Percentiles rank a stretch among this genome's conserved stretches.
Evolutionary conservation across 2,113 vertebrate species (phyloP).

Genomic region (Otus sunia): DNA sequence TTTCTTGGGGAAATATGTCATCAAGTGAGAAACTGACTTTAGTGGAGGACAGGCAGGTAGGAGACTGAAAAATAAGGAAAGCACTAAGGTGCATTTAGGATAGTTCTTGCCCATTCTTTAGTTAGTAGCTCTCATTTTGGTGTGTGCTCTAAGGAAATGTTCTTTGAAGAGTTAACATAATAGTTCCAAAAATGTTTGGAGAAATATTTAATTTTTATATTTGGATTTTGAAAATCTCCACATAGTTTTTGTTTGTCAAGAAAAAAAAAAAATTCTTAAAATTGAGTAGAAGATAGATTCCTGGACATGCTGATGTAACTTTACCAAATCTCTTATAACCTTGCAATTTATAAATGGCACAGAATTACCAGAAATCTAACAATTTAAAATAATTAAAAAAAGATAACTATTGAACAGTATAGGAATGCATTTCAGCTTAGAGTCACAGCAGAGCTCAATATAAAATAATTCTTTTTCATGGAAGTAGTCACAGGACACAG

Average conservation of each 20-base stretch:
- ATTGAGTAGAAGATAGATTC: background rate
- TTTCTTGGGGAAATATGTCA: background rate
- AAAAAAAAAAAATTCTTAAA: background rate
- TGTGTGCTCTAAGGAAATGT: background rate
- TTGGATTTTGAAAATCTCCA: background rate
- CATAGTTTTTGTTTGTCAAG: background rate
- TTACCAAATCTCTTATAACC: background rate
- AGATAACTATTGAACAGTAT: background rate
- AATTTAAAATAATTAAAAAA: background rate
- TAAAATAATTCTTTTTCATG: background rate
- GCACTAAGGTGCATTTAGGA: background rate
- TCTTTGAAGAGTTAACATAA: background rate
- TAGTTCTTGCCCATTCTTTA: background rate
- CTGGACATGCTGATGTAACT: background rate
- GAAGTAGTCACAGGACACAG: background rate
- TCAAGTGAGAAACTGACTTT: background rate
- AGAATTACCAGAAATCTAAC: background rate
- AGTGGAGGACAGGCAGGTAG: background rate
- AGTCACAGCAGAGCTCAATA: background rate
- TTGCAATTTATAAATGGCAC: background rate
- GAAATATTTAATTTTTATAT: background rate
- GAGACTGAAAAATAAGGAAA: background rate
- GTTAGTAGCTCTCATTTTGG: background rate
- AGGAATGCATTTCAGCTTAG: background rate
- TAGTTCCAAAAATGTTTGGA: background rate